These are phyloP conservation scores for Agonopterix alstromeriana DNA, from an alignment of 2,888 invertebrate genomes.

Conservation along the genomic window DNA sequence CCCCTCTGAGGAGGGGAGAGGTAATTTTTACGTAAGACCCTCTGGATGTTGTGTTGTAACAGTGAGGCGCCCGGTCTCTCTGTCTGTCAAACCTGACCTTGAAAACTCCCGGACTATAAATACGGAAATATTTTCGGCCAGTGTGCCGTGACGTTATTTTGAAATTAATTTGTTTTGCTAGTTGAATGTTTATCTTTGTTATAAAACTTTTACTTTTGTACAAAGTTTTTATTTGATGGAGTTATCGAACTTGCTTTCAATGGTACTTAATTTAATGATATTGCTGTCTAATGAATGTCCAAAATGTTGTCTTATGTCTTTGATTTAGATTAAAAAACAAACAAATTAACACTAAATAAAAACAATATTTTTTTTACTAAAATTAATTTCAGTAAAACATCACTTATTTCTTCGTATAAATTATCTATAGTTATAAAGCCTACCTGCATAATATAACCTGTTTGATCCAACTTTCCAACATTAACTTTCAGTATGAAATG, in stretches of 20 bases:
- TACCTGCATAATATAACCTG: too few species aligned
- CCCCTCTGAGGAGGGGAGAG: constrained; percentile 28
- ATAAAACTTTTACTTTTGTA: not conserved
- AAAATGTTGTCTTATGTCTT: constrained; percentile 23
- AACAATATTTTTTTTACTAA: too few species aligned
- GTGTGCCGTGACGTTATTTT: constrained; percentile 39
- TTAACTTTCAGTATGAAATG: too few species aligned
- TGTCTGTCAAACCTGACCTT: constrained; percentile 67
- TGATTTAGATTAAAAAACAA: too few species aligned
- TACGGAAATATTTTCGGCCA: constrained; percentile 69
- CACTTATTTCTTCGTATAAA: too few species aligned
- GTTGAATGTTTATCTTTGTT: not conserved
- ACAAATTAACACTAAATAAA: too few species aligned
- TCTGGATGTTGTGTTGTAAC: constrained; percentile 47
- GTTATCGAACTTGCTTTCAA: not conserved
- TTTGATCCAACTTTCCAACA: too few species aligned
- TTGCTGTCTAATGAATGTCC: constrained; percentile 1
- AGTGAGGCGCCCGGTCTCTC: constrained; percentile 38
- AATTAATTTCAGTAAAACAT: too few species aligned
- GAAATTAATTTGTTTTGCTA: constrained; percentile 38
- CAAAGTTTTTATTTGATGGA: not conserved
- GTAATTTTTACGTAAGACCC: constrained; percentile 55
- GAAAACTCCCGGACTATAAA: constrained; percentile 63
- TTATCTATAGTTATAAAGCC: too few species aligned
- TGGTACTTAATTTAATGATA: not conserved